These are phyloP conservation scores for Epinephelus coioides DNA, from an alignment of 2,797 vertebrate genomes.

Conservation along the genomic window DNA sequence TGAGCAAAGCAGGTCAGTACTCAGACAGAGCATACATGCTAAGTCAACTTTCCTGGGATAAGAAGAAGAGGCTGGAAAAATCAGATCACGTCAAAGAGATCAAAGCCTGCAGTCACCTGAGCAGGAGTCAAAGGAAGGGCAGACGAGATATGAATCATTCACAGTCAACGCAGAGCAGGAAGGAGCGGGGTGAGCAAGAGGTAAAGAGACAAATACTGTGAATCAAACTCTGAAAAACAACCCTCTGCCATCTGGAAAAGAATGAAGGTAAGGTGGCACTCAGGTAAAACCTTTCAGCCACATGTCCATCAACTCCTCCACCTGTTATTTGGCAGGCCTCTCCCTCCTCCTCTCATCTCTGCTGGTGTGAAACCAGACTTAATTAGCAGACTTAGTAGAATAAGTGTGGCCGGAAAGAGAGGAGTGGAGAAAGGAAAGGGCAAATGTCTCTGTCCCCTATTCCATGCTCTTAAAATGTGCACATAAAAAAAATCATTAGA, in stretches of 20 bases:
- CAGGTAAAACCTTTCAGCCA: not conserved
- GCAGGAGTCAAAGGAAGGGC: constrained; percentile 43
- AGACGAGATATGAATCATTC: constrained; percentile 33
- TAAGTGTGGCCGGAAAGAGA: not conserved
- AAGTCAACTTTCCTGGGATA: constrained; percentile 22
- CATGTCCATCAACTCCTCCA: no score
- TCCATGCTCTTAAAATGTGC: not conserved
- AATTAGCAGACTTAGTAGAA: not conserved
- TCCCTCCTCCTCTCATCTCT: not conserved
- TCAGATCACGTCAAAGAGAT: constrained; percentile 22
- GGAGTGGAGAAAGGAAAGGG: no score
- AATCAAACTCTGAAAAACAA: not conserved
- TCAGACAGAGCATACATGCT: not conserved
- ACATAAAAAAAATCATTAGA: no score
- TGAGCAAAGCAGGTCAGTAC: constrained; percentile 3
- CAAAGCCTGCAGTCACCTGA: constrained; percentile 41
- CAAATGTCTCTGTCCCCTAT: not conserved
- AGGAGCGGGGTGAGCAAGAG: not conserved
- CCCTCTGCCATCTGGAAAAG: not conserved
- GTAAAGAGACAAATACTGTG: constrained; percentile 4
- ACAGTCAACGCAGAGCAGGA: constrained; percentile 5
- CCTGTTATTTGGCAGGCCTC: no score
- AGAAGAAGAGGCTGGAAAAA: constrained; percentile 5
- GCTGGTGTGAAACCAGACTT: not conserved
- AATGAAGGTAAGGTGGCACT: not conserved